phyloP scores from a whole-genome alignment of 1,140 invertebrate genomes.

The Ylistrum balloti region DNA sequence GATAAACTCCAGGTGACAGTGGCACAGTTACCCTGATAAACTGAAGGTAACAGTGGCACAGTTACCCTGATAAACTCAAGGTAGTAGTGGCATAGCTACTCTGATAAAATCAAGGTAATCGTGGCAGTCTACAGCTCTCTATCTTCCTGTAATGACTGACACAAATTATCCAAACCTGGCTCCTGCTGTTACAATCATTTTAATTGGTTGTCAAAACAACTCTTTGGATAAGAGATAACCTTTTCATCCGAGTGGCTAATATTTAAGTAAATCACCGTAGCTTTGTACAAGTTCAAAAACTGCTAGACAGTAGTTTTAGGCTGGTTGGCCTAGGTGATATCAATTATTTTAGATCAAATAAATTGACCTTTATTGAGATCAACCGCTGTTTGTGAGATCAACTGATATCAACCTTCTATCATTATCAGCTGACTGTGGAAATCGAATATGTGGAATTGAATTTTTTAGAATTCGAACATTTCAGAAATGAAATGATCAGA shows the following conservation, averaged over 20 bases:
- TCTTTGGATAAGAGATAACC: neutral
- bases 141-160: neutral
- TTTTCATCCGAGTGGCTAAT: constrained; percentile 11
- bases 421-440: neutral
- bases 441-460: neutral
- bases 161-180: constrained; percentile 5
- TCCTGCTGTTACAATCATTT: neutral
- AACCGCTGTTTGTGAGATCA: neutral
- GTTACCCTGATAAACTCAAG: no score
- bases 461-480: neutral
- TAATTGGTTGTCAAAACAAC: constrained; percentile 15
- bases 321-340: neutral
- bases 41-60: no score
- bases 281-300: neutral
- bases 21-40: no score
- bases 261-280: neutral
- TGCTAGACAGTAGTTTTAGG: neutral
- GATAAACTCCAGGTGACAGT: no score
- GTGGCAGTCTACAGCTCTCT: no score
- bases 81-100: no score
- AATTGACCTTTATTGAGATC: no score
- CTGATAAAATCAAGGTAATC: no score
- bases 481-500: neutral
- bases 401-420: neutral
- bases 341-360: neutral